Base-by-base conservation (phyloP, 2,797 vertebrate genomes). In the Chelmon rostratus region DNA sequence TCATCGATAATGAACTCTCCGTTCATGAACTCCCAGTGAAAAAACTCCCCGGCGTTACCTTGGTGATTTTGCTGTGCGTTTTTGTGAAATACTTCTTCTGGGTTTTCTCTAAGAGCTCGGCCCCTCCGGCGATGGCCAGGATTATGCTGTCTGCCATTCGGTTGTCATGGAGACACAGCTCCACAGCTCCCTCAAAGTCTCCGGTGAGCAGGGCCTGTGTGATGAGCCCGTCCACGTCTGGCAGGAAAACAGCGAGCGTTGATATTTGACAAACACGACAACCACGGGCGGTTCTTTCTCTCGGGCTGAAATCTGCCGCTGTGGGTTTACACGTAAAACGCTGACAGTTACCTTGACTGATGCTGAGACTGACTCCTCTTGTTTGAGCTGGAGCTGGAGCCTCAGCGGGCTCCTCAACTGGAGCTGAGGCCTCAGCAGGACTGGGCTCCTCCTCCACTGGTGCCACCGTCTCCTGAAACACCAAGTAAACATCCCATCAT, bases 131-230 rank as follows among this genome's bases (percentile, higher is more conserved):
- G 28, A 98, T 97, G 68, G 98, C 98, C 86, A 99, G 89, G 89
- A 99, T 98, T 79, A 99, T 98, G 90, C 97, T 96, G 8, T 99
- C 98, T 0, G 98, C 98, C 98, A 99, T 97, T 6, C 98, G 96
- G 89, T 97, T 97, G 93, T 99, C 97, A 21, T 97, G 96, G 90
- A 99, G 95, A 93, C 98, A 99, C 71, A 99, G 97, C 69, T 97
- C 96, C 56, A 99, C 98, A 0, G 98, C 98, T 12, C 96, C 96
- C 87, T 97, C 97, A 33, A 98, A 99, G 93, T 98, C 94, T 42
- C 98, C 98, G 0, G 93, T 98, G 75, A 99, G 95, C 93, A 99
- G 90, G 7, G 98, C 97, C 88, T 98, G 97, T 0, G 97, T 98
- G 89, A 99, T 98, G 88, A 99, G 94, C n/a, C 97, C 96, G 31